Base-by-base conservation (phyloP, 2,113 vertebrate species). In the Deroptyus accipitrinus region DNA sequence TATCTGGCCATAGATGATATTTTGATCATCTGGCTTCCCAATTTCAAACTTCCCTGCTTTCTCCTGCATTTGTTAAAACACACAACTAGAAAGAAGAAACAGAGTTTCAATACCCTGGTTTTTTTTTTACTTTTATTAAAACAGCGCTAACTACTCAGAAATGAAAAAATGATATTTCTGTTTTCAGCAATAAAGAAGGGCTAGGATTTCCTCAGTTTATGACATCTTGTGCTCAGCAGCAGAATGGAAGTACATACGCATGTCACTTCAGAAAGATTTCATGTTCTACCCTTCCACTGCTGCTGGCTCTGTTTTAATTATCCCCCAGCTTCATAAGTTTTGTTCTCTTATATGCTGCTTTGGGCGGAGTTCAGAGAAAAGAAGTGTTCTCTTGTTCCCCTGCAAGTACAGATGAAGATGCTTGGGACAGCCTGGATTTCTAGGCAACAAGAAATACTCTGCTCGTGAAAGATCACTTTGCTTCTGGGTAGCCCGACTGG, bases 11-110 rank as follows among this genome's bases (percentile, higher is more conserved):
- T 46, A 92, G 80, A 95, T 63, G 76, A 89, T 94, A 88, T 94
- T 97, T 95, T 96, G 77, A 88, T 95, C 83, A 91, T 54, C 81
- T 80, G 61, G 24, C 28, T 92, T 90, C 33, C 59, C 73, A 93
- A 7, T 81, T 92, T 79, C 59, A 80, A 55, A 77, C 69, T 92
- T 75, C 42, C 16, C 24, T 83, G 63, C 59, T 95, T 84, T 91
- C 33, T 74, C 59, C 24, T 44, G 11, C 8, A 31, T 51, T 81
- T 2, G 3, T 90, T 66, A 83, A 88, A 88, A 79, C 15, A 77
- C 0, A 2, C 2, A 41, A 51, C 10, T 24, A 68, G 72, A 83
- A 86, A 84, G 33, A 39, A 92, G n/a, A 75, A 69, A 37, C 5
- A 61, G 55, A n/a, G 3, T 89, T 95, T 88, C 61, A 94, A 44